These are phyloP conservation scores for Coptotermes formosanus DNA, from an alignment of 1,140 invertebrate species.

Conservation along the genomic window DNA sequence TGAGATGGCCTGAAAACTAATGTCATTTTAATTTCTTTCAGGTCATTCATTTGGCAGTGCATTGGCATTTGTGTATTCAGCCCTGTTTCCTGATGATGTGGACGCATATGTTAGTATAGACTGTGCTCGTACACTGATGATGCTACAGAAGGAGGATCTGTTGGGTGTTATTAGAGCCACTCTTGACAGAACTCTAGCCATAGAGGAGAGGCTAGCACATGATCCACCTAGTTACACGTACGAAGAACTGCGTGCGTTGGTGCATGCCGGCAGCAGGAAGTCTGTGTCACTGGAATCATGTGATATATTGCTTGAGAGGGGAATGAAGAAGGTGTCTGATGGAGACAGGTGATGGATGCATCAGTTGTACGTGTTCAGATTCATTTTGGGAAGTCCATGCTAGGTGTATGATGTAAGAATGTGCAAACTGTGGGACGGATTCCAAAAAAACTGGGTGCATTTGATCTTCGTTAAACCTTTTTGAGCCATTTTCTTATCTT, in stretches of 20 bases:
- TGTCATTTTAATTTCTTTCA: background rate
- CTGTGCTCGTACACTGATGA: slow-evolving; percentile 57
- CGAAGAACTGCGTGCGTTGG: slow-evolving; percentile 56
- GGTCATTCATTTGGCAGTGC: slow-evolving; percentile 78
- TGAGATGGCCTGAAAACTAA: no score
- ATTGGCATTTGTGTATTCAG: slow-evolving; percentile 76
- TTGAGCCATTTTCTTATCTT: no score
- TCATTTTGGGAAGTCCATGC: no score
- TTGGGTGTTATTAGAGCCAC: slow-evolving; percentile 46
- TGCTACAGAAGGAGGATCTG: background rate
- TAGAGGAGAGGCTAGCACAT: slow-evolving; percentile 50
- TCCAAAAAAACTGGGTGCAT: no score
- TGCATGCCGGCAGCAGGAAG: slow-evolving; percentile 51
- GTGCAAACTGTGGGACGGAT: no score
- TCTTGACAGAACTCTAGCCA: slow-evolving; percentile 40
- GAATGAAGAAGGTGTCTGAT: slow-evolving; percentile 44
- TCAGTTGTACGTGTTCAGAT: no score
- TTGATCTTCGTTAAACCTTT: no score
- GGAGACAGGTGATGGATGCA: no score
- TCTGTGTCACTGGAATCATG: slow-evolving; percentile 54
- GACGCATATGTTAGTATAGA: slow-evolving; percentile 72
- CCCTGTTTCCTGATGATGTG: slow-evolving; percentile 71
- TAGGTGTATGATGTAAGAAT: no score
- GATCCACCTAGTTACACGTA: slow-evolving; percentile 59
- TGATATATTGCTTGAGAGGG: slow-evolving; percentile 57